Evolutionary conservation across 1,140 invertebrate species (phyloP).

Genomic region (Dendrolimus kikuchii): DNA sequence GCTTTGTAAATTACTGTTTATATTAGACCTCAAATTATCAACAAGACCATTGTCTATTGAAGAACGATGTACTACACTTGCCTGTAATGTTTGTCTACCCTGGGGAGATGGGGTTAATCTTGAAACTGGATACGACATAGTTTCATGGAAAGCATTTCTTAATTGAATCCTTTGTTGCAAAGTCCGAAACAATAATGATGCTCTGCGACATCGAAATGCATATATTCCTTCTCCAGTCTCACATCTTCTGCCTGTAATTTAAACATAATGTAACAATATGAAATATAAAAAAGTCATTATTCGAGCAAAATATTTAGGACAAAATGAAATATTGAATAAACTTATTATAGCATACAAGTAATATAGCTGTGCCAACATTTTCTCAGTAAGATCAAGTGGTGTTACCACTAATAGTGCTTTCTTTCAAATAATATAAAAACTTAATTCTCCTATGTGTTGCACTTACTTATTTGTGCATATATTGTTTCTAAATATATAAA

Average conservation of each 20-base stretch:
- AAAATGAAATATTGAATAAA: too few relatives aligned
- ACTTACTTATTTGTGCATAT: too few relatives aligned
- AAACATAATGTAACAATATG: slow-evolving; percentile 3
- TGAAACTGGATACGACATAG: slow-evolving; percentile 71
- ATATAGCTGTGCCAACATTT: too few relatives aligned
- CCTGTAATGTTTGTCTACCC: slow-evolving; percentile 56
- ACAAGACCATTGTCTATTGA: slow-evolving; percentile 58
- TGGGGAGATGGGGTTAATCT: slow-evolving; percentile 52
- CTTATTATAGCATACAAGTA: too few relatives aligned
- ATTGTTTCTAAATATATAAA: too few relatives aligned
- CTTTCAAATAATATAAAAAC: too few relatives aligned
- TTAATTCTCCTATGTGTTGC: too few relatives aligned
- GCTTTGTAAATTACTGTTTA: slow-evolving; percentile 34
- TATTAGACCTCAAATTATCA: slow-evolving; percentile 20
- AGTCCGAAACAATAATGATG: slow-evolving; percentile 92
- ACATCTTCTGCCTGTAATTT: slow-evolving; percentile 82
- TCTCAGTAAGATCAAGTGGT: too few relatives aligned
- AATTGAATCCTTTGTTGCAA: slow-evolving; percentile 89
- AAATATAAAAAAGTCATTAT: background rate
- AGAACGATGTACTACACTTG: slow-evolving; percentile 55
- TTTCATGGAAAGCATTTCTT: slow-evolving; percentile 73
- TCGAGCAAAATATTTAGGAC: too few relatives aligned
- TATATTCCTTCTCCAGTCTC: slow-evolving; percentile 94
- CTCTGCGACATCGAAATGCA: slow-evolving; percentile 92
- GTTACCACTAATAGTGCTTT: too few relatives aligned